phyloP scores from a whole-genome alignment of 2,888 invertebrate genomes.

The Yponomeuta evonymella region DNA sequence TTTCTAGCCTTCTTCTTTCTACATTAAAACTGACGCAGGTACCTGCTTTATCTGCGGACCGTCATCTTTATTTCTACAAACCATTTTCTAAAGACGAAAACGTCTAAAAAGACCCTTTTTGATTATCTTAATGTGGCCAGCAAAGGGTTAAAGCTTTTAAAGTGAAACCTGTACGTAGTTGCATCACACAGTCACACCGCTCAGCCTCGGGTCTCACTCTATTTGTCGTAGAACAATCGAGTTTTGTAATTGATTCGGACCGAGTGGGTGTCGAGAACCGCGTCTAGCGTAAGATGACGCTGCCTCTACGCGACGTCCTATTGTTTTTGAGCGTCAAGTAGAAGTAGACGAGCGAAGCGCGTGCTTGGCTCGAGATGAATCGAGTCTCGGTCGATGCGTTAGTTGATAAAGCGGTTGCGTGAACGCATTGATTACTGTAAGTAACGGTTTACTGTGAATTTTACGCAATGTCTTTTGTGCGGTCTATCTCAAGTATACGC shows the following conservation, averaged over 20 bases:
- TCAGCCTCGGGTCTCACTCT: constrained; percentile 34
- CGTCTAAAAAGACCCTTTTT: background rate
- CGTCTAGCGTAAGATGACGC: background rate
- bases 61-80: no score
- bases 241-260: constrained; percentile 19
- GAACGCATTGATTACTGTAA: background rate
- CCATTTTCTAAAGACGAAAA: background rate
- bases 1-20: no score
- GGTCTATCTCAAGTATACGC: background rate
- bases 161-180: constrained; percentile 30
- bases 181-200: constrained; percentile 34
- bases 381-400: background rate
- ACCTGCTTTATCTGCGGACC: no score
- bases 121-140: background rate
- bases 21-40: no score
- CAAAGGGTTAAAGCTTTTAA: constrained; percentile 11
- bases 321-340: background rate
- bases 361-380: background rate
- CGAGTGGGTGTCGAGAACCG: background rate
- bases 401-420: background rate
- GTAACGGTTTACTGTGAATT: background rate
- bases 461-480: background rate
- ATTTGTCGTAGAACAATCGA: constrained; percentile 41
- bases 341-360: background rate
- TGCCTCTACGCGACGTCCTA: background rate